phyloP scores from a whole-genome alignment of 1,140 invertebrate species.

The Ceratina calcarata region DNA sequence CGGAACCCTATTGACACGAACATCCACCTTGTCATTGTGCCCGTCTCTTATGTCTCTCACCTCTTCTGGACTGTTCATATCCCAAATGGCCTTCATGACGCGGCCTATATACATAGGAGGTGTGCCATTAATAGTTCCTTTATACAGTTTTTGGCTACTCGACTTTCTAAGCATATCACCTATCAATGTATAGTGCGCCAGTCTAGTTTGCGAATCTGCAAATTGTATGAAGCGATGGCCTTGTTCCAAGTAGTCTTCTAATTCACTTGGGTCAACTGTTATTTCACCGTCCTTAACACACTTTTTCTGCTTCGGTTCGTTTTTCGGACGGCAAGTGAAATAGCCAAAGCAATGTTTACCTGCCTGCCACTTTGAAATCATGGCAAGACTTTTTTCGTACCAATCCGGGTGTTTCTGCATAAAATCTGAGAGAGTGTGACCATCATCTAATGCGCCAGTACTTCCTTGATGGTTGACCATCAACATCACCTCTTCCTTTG shows the following conservation, averaged over 20 bases:
- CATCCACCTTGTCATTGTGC: not conserved
- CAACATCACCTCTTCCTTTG: no score
- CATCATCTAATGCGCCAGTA: no score
- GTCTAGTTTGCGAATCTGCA: not conserved
- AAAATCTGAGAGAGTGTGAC: no score
- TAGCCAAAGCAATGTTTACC: not conserved
- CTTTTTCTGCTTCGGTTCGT: not conserved
- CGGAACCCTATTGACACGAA: not conserved
- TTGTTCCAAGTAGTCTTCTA: not conserved
- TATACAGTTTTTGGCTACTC: not conserved
- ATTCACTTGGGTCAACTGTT: not conserved
- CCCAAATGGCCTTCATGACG: not conserved
- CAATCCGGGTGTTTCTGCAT: no score
- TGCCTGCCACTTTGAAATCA: not conserved
- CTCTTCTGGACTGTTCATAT: not conserved
- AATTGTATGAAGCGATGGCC: conserved; percentile 6
- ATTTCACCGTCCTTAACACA: not conserved
- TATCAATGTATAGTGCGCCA: not conserved
- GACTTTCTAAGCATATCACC: not conserved
- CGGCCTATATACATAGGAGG: not conserved
- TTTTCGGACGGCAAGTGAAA: no score
- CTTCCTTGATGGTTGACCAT: no score
- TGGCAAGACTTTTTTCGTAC: not conserved
- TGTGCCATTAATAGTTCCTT: no score
- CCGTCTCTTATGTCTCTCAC: not conserved